These are phyloP conservation scores for Alligator mississippiensis DNA, from an alignment of 2,113 vertebrate genomes.

Conservation along the genomic window DNA sequence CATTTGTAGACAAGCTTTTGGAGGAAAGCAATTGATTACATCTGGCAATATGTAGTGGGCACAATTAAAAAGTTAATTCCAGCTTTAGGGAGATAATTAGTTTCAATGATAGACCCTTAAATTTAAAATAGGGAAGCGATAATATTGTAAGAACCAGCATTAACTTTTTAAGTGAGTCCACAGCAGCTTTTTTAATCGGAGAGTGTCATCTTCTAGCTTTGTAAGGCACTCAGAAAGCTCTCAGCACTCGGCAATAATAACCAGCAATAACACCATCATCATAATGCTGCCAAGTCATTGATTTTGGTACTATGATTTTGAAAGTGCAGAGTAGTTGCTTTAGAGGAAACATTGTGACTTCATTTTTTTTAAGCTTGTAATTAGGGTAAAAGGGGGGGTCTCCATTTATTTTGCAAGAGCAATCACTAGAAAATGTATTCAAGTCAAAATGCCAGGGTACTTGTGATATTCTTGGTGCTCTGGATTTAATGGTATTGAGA, in stretches of 20 bases:
- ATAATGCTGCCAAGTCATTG: rapidly evolving
- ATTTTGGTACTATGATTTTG: background rate
- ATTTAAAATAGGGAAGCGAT: rapidly evolving
- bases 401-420: background rate
- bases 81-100: background rate
- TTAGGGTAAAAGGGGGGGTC: background rate
- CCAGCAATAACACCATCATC: background rate
- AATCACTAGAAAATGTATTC: background rate
- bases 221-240: background rate
- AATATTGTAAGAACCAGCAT: background rate
- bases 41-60: background rate
- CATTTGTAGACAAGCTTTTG: background rate
- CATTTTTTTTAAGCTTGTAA: background rate
- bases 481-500: background rate
- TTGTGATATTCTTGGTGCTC: background rate
- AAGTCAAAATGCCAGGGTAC: background rate
- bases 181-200: background rate
- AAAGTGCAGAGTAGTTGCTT: background rate
- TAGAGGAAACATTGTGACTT: background rate
- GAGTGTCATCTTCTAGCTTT: background rate
- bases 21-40: background rate
- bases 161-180: background rate
- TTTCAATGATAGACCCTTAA: rapidly evolving
- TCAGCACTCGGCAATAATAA: background rate
- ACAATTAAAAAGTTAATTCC: background rate